Conservation (phyloP, 2,888 invertebrate species). For the Rhogogaster chlorosoma region DNA sequence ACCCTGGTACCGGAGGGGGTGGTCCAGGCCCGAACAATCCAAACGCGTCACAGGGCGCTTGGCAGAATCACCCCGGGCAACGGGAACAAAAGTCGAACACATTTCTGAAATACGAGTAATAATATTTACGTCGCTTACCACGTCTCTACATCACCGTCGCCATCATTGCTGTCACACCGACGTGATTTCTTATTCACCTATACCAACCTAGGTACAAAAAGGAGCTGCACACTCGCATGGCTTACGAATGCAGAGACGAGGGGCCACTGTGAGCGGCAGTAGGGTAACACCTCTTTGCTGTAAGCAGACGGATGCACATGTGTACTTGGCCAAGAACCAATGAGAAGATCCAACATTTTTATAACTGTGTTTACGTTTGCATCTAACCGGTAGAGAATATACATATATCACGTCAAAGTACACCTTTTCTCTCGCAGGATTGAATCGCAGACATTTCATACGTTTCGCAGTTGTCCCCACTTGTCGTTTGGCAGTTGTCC, state of each 20-base stretch:
- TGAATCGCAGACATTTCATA: not conserved
- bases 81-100: constrained; percentile 76
- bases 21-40: constrained; percentile 73
- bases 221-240: not conserved
- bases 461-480: not conserved
- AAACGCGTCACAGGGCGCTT: constrained; percentile 74
- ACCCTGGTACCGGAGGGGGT: constrained; percentile 75
- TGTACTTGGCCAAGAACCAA: too few species aligned
- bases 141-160: not conserved
- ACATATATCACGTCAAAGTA: not conserved
- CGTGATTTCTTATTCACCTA: not conserved
- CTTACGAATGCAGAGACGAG: not conserved
- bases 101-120: constrained; percentile 77
- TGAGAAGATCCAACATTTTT: too few species aligned
- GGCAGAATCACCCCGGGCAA: constrained; percentile 76
- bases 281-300: not conserved
- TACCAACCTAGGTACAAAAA: not conserved
- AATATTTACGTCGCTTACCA: constrained; percentile 48
- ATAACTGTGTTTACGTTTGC: not conserved
- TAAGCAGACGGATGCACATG: too few species aligned
- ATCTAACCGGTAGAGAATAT: not conserved
- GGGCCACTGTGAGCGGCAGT: not conserved
- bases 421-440: not conserved
- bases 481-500: not conserved
- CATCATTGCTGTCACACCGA: not conserved